Conservation (phyloP, 2,113 vertebrate species). For the Psettodes erumei region DNA sequence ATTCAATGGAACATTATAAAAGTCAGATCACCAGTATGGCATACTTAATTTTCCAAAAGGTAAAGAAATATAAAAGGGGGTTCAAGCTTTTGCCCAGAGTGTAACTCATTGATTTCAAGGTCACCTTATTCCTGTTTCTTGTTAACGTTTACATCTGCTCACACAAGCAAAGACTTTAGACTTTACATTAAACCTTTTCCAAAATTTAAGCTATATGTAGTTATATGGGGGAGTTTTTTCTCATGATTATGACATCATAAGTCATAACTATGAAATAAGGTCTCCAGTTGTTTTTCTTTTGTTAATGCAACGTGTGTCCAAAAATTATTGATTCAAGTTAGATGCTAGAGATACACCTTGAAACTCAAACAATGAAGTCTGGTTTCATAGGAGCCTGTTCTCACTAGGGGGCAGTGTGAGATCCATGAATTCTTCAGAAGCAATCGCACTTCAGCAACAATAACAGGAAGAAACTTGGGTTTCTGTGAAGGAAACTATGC, state of each 20-base stretch:
- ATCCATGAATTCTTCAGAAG: neutral
- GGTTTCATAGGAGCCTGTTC: neutral
- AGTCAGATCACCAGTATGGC: neutral
- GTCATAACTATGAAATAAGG: neutral
- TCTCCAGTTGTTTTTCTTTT: neutral
- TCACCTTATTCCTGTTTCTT: neutral
- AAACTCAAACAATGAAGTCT: neutral
- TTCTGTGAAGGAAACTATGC: neutral
- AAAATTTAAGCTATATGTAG: too few species aligned
- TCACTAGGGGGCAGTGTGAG: constrained; percentile 62
- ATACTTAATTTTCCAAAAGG: neutral
- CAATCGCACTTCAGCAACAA: neutral
- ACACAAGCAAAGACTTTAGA: neutral
- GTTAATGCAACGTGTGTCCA: neutral
- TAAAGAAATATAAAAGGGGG: neutral
- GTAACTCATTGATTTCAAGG: too few species aligned
- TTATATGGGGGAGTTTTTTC: too few species aligned
- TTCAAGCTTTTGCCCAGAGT: too few species aligned
- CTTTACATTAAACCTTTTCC: neutral
- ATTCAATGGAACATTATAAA: neutral
- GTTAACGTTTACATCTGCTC: neutral
- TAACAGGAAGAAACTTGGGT: neutral
- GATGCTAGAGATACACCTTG: too few species aligned
- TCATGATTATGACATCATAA: neutral
- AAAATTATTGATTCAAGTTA: too few species aligned